Evolutionary conservation across 2,113 vertebrate species (phyloP).

Genomic region (Hypanus sabinus): DNA sequence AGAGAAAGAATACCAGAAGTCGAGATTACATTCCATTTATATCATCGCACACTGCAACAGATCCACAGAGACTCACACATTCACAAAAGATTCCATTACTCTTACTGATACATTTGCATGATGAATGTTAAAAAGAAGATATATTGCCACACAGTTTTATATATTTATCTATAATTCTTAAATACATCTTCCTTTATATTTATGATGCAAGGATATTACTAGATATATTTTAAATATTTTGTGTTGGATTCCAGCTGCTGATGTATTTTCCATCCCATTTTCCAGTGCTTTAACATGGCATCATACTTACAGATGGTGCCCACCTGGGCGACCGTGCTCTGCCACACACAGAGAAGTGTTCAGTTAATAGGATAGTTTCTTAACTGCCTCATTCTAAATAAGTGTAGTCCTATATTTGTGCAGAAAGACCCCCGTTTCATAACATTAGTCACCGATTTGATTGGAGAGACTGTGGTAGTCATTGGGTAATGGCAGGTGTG

Average conservation of each 20-base stretch:
- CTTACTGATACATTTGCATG: neutral
- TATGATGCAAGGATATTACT: slow-evolving; percentile 20
- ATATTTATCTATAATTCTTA: slow-evolving; percentile 23
- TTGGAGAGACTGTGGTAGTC: too few relatives aligned
- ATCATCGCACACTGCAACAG: slow-evolving; percentile 23
- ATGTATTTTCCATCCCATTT: neutral
- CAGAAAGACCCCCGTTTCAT: neutral
- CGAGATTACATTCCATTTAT: slow-evolving; percentile 32
- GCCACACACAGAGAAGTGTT: neutral
- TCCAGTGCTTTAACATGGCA: slow-evolving; percentile 5
- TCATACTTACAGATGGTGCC: slow-evolving; percentile 32
- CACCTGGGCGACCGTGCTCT: neutral
- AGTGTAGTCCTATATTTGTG: neutral
- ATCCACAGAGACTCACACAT: neutral
- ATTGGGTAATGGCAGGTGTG: too few relatives aligned
- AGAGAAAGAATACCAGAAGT: slow-evolving; percentile 21
- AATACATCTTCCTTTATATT: slow-evolving; percentile 19
- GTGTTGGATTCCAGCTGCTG: neutral
- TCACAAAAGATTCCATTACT: slow-evolving; percentile 37
- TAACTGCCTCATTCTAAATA: neutral
- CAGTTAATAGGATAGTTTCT: neutral
- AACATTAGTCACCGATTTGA: neutral
- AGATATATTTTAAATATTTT: slow-evolving; percentile 22
- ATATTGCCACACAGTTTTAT: neutral
- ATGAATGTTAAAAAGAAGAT: slow-evolving; percentile 25